These are phyloP conservation scores for Thymelicus lineola DNA, from an alignment of 2,888 invertebrate genomes.

Conservation along the genomic window DNA sequence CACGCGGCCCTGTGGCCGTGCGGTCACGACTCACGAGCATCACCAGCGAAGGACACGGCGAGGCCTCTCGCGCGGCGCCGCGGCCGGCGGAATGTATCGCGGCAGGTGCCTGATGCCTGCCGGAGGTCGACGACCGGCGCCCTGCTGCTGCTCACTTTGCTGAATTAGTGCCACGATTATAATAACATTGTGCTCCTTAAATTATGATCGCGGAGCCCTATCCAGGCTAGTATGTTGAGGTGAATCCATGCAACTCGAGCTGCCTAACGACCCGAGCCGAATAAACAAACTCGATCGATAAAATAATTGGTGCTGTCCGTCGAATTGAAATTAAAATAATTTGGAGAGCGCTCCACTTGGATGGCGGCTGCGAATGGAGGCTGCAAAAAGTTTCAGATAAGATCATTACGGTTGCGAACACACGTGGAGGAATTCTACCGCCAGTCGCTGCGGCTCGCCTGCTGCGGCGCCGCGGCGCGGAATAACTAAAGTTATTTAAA, in stretches of 20 bases:
- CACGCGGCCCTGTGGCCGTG: no score
- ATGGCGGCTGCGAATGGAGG: constrained; percentile 11
- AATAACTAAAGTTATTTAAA: no score
- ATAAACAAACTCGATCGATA: constrained; percentile 7
- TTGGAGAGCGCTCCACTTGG: constrained; percentile 27
- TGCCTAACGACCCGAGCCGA: background rate
- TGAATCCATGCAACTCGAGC: background rate
- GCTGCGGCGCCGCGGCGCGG: no score
- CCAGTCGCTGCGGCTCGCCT: no score
- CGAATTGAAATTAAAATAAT: constrained; percentile 34
- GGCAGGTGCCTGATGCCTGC: background rate
- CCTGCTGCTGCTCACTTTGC: background rate
- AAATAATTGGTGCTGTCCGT: constrained; percentile 14
- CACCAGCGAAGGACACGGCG: background rate
- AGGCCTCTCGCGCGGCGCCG: background rate
- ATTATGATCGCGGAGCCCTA: background rate
- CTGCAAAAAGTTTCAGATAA: constrained; percentile 32
- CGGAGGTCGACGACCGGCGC: background rate
- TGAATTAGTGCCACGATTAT: background rate
- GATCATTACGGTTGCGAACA: constrained; percentile 23
- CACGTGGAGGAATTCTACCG: background rate
- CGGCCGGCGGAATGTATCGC: background rate
- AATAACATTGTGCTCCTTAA: background rate
- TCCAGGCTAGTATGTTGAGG: background rate
- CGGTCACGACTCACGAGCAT: background rate